phyloP scores from a whole-genome alignment of 1,140 invertebrate genomes.

The Aphidius gifuensis region DNA sequence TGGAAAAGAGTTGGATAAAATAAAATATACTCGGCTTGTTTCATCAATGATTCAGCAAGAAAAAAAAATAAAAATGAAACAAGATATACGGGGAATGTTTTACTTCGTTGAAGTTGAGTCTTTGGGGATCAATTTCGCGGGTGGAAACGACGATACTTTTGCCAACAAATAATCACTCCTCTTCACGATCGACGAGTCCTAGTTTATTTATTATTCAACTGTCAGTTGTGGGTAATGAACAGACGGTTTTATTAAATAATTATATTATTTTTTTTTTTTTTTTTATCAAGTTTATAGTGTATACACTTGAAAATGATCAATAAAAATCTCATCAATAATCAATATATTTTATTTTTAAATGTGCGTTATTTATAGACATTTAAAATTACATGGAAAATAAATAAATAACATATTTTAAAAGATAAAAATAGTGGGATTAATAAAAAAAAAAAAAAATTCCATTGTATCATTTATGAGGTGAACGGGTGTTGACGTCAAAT shows the following conservation, averaged over 20 bases:
- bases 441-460: too few relatives aligned
- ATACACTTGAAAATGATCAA: too few relatives aligned
- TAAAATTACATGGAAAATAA: too few relatives aligned
- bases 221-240: constrained; percentile 42
- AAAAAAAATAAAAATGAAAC: constrained; percentile 12
- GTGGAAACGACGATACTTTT: constrained; percentile 35
- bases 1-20: constrained; percentile 2
- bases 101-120: constrained; percentile 28
- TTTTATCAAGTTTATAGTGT: too few relatives aligned
- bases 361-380: too few relatives aligned
- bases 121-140: constrained; percentile 48
- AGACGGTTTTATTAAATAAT: constrained; percentile 39
- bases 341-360: too few relatives aligned
- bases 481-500: constrained; percentile 1
- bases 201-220: constrained; percentile 48
- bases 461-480: too few relatives aligned
- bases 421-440: too few relatives aligned
- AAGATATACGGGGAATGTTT: constrained; percentile 39
- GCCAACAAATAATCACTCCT: constrained; percentile 52
- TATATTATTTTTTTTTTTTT: too few relatives aligned
- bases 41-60: constrained; percentile 51
- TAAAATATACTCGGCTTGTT: constrained; percentile 7
- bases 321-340: too few relatives aligned
- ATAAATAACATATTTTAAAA: too few relatives aligned
- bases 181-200: constrained; percentile 36